A percentile compares a stretch with the other conserved stretches of the same genome.
These are phyloP conservation scores for Acronicta psi DNA, from an alignment of 2,888 invertebrate genomes.

Conservation along the genomic window DNA sequence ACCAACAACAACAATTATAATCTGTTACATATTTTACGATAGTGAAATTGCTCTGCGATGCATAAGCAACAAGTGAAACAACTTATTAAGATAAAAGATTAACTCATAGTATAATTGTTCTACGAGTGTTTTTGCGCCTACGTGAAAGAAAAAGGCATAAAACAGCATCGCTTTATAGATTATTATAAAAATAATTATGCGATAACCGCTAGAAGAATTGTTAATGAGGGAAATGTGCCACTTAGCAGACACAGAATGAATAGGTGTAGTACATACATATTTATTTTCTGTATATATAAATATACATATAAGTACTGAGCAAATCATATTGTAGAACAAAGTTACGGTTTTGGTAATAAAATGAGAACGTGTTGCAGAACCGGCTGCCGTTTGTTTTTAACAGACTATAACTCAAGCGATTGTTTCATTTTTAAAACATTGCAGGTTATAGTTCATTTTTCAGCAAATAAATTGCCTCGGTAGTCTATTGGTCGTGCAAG, in stretches of 20 bases:
- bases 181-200: not conserved
- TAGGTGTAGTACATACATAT: not conserved
- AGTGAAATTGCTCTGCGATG: slow-evolving; percentile 48
- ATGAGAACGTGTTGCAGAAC: not conserved
- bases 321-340: slow-evolving; percentile 3
- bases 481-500: too few relatives aligned
- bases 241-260: not conserved
- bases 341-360: slow-evolving; percentile 1
- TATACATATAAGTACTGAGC: not conserved
- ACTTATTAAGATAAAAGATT: slow-evolving; percentile 40
- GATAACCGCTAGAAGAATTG: not conserved
- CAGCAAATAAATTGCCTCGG: too few relatives aligned
- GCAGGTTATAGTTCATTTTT: too few relatives aligned
- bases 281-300: not conserved
- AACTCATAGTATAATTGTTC: slow-evolving; percentile 23
- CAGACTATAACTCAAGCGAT: too few relatives aligned
- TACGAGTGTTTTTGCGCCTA: slow-evolving; percentile 10
- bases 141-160: not conserved
- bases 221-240: slow-evolving; percentile 6
- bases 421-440: too few relatives aligned
- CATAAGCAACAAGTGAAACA: slow-evolving; percentile 30
- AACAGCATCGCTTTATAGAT: not conserved
- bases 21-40: slow-evolving; percentile 31
- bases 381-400: not conserved
- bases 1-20: slow-evolving; percentile 35